These are phyloP conservation scores for Drosophila kohkoa DNA, from an alignment of 1,140 invertebrate genomes.

Conservation along the genomic window DNA sequence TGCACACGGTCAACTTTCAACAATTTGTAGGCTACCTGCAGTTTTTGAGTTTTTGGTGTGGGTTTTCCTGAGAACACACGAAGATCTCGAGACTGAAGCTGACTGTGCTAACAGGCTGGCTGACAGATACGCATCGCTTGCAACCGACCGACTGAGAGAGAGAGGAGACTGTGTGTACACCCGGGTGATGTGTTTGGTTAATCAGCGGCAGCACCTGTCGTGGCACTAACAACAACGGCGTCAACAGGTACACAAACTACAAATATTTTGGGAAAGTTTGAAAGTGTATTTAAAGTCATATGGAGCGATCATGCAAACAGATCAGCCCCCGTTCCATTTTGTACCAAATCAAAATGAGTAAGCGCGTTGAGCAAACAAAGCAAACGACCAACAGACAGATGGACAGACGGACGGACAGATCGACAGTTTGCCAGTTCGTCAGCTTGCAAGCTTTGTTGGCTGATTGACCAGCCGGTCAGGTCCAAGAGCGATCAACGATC, in stretches of 20 bases:
- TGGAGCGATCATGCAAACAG: constrained; percentile 55
- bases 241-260: constrained; percentile 63
- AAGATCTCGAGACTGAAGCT: constrained; percentile 9
- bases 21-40: constrained; percentile 79
- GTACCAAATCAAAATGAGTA: constrained; percentile 32
- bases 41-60: constrained; percentile 63
- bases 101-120: constrained; percentile 74
- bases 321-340: constrained; percentile 41
- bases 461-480: constrained; percentile 50
- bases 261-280: constrained; percentile 72
- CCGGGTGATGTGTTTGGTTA: constrained; percentile 70
- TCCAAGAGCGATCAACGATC: constrained; percentile 36
- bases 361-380: constrained; percentile 38
- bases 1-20: constrained; percentile 77
- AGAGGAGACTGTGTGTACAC: neutral
- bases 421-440: constrained; percentile 16
- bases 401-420: neutral
- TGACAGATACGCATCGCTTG: constrained; percentile 78
- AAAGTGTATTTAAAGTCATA: constrained; percentile 66
- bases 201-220: constrained; percentile 75
- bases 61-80: constrained; percentile 72
- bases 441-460: constrained; percentile 18
- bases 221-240: constrained; percentile 48
- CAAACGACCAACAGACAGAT: neutral
- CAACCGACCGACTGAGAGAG: neutral